Percentiles rank a stretch among this genome's conserved stretches.
Conservation (phyloP, 2,797 vertebrate genomes). For the Atherinosoma microstoma region DNA sequence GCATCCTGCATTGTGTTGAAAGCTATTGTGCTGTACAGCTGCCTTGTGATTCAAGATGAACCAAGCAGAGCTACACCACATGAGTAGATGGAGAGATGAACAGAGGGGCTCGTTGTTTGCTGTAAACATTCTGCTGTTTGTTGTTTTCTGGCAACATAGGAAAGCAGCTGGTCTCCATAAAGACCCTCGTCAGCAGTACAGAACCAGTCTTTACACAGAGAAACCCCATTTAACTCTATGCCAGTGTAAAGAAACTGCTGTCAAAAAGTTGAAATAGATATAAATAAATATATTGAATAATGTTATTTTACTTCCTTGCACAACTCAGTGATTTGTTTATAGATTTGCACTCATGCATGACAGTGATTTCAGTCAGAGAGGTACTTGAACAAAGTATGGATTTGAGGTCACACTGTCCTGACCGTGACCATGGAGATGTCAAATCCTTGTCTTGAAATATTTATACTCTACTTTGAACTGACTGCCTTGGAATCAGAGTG, state of each 20-base stretch:
- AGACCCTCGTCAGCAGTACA: conserved; percentile 54
- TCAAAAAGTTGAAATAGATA: conserved; percentile 21
- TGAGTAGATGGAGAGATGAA: conserved; percentile 19
- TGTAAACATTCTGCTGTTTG: conserved; percentile 66
- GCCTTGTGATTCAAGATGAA: conserved; percentile 28
- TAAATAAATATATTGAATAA: conserved; percentile 25
- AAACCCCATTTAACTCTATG: conserved; percentile 39
- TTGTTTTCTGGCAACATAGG: conserved; percentile 57
- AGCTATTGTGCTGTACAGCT: conserved; percentile 6
- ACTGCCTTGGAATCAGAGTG: conserved; percentile 50
- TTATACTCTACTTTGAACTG: conserved; percentile 33
- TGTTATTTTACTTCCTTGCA: conserved; percentile 29
- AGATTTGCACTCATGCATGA: conserved; percentile 37
- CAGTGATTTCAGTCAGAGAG: conserved; percentile 46
- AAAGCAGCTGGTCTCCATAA: conserved; percentile 72
- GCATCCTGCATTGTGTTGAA: neutral
- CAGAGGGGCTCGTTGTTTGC: conserved; percentile 44
- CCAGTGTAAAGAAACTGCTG: conserved; percentile 11
- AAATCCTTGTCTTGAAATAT: conserved; percentile 32
- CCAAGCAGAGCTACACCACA: conserved; percentile 28
- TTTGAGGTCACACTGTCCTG: conserved; percentile 34
- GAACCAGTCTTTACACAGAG: conserved; percentile 27
- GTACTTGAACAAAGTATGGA: conserved; percentile 17
- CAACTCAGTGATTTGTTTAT: conserved; percentile 49
- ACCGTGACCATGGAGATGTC: conserved; percentile 42